phyloP scores from a whole-genome alignment of 2,797 vertebrate genomes.

The Phoxinus dragarum region DNA sequence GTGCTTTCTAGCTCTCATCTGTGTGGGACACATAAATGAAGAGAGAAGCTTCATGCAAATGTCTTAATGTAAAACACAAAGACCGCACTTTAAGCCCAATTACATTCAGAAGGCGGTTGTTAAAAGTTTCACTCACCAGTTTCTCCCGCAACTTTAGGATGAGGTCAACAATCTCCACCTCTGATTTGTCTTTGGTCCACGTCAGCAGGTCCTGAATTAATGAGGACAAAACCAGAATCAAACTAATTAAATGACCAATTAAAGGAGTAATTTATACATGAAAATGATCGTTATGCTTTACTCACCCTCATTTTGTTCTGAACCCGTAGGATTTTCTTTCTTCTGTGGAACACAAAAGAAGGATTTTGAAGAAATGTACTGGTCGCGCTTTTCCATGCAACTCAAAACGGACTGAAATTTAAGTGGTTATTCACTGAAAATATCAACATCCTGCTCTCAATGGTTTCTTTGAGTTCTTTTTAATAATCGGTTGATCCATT shows the following conservation, averaged over 20 bases:
- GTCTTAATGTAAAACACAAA: neutral
- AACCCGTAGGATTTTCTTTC: neutral
- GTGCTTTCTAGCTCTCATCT: slow-evolving; percentile 82
- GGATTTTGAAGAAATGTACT: slow-evolving; percentile 16
- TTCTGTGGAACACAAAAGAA: slow-evolving; percentile 37
- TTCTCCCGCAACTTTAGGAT: slow-evolving; percentile 92
- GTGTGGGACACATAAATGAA: neutral
- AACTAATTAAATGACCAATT: neutral
- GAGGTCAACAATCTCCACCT: slow-evolving; percentile 93
- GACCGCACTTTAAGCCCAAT: neutral
- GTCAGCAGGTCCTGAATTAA: slow-evolving; percentile 81
- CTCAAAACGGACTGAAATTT: neutral
- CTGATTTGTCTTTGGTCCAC: slow-evolving; percentile 94
- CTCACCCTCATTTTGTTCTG: slow-evolving; percentile 10
- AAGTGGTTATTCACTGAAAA: neutral
- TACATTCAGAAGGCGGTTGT: neutral
- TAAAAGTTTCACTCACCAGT: slow-evolving; percentile 77
- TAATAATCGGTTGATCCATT: neutral
- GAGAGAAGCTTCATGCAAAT: neutral
- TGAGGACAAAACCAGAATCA: neutral
- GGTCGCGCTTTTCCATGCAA: slow-evolving; percentile 4
- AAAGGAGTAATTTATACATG: neutral
- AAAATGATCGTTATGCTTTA: neutral
- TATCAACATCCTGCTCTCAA: neutral
- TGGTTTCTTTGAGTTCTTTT: neutral